Percentiles rank a stretch among this genome's conserved stretches.
These are phyloP conservation scores for Bombus pyrosoma DNA, from an alignment of 1,140 invertebrate genomes.

Conservation along the genomic window DNA sequence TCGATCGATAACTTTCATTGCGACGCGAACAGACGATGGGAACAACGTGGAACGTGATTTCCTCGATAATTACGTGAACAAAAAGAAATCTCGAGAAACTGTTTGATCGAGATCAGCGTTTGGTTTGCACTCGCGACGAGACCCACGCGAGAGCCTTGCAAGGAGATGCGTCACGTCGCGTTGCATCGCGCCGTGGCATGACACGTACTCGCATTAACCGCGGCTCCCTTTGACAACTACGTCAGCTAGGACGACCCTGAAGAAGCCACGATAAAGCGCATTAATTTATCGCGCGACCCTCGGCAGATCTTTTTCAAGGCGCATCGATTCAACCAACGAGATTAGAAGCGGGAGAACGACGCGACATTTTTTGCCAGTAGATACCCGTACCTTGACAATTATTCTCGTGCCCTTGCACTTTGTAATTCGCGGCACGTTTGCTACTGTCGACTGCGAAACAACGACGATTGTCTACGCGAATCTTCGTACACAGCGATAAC, in stretches of 20 bases:
- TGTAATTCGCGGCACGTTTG: neutral
- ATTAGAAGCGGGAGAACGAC: constrained; percentile 67
- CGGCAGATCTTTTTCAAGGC: constrained; percentile 68
- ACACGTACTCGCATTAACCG: constrained; percentile 67
- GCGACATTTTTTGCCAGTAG: constrained; percentile 59
- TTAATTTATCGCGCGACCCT: constrained; percentile 75
- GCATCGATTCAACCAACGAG: constrained; percentile 71
- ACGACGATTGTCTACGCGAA: neutral
- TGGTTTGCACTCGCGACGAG: neutral
- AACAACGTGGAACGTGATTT: neutral
- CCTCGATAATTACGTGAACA: neutral
- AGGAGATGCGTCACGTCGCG: constrained; percentile 27
- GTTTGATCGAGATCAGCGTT: neutral
- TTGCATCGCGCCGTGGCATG: neutral
- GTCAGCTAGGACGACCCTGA: constrained; percentile 63
- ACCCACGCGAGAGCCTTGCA: neutral
- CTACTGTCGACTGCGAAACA: too few species aligned
- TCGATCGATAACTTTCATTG: neutral
- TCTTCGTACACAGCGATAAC: neutral
- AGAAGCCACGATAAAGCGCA: constrained; percentile 77
- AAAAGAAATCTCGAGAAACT: neutral
- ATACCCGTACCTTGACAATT: constrained; percentile 3
- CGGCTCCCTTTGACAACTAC: constrained; percentile 73
- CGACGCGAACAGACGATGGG: neutral
- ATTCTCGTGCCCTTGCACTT: neutral